Evolutionary conservation across 1,140 invertebrate genomes (phyloP), one percentile per base, ranked within the genome.

Genomic region (Teleopsis dalmanni): DNA sequence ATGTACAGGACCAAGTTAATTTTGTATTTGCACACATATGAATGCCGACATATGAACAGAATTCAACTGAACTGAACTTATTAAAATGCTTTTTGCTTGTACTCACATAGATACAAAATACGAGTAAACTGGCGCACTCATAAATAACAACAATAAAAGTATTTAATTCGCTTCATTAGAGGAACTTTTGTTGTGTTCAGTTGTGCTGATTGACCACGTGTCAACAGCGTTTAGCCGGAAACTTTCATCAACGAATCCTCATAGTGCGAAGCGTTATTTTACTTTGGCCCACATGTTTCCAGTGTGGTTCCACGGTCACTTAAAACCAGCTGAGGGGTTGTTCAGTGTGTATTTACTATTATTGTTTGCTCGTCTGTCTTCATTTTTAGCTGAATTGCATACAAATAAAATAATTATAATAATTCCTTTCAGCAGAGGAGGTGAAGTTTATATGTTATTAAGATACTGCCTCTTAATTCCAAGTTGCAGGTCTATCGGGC

Each of bases 391-490:
- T 29, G 41, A 43, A 43, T 43, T 36, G 44, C 44, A 46, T 46
- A 46, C 44, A 46, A 46, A 46, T 46, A 46, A 46, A 46, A 46
- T 46, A 46, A 46, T 46, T 46, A 46, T 46, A 46, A 46, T 36
- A 46, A 21, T n/a, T 22, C 31, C 3, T 18, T 25, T 46, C 22
- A 22, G 44, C 13, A 26, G 29, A n/a, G 35, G 7, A 33, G 25
- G 29, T 10, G 43, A 8, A 19, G 6, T 9, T 26, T 19, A 16
- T 10, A 11, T 14, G 14, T 27, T 16, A 27, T 13, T 29, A 7
- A 43, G 10, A 6, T 16, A 25, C 26, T 31, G 9, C 14, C 26
- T 18, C 16, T 10, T 19, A 13, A 2, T 9, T 13, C n/a, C 16
- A 43, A 19, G 27, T 43, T 31, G 23, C 26, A 29, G 41, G 47